These are phyloP conservation scores for Gadopsis bispinosus DNA, from an alignment of 2,797 vertebrate species.

Conservation along the genomic window DNA sequence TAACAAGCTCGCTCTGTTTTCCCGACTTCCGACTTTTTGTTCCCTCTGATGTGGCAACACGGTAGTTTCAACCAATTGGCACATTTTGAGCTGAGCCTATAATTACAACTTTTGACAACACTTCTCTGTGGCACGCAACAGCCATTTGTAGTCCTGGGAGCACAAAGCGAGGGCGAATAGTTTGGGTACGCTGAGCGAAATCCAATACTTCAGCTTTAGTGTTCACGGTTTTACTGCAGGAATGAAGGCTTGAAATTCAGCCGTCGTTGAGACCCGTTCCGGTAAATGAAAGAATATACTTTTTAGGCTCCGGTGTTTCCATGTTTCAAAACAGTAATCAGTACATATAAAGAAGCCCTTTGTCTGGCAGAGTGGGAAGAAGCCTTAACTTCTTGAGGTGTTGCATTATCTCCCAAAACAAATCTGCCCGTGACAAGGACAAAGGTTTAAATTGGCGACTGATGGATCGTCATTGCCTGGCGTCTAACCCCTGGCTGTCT, in stretches of 20 bases:
- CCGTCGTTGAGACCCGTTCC: background rate
- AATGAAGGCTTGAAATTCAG: slow-evolving; percentile 25
- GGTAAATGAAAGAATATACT: background rate
- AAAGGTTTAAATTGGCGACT: slow-evolving; percentile 46
- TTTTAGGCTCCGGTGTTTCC: background rate
- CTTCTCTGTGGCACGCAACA: slow-evolving; percentile 77
- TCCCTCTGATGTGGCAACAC: slow-evolving; percentile 78
- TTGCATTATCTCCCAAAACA: slow-evolving; percentile 15
- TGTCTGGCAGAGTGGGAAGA: background rate
- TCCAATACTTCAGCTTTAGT: slow-evolving; percentile 45
- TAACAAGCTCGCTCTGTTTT: slow-evolving; percentile 57
- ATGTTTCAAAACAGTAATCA: background rate
- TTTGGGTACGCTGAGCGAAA: slow-evolving; percentile 43
- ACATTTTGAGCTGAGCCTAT: slow-evolving; percentile 76
- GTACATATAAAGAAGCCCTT: background rate
- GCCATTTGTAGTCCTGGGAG: slow-evolving; percentile 53
- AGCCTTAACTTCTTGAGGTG: background rate
- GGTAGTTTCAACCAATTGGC: slow-evolving; percentile 77
- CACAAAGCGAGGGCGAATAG: slow-evolving; percentile 52
- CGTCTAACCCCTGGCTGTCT: slow-evolving; percentile 40
- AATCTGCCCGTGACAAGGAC: slow-evolving; percentile 41
- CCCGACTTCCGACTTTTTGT: slow-evolving; percentile 75
- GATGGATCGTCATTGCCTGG: slow-evolving; percentile 57
- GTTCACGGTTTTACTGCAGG: slow-evolving; percentile 48
- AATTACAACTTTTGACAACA: slow-evolving; percentile 76